These are phyloP conservation scores for Bufotes viridis DNA, from an alignment of 2,797 vertebrate species.

Conservation along the genomic window DNA sequence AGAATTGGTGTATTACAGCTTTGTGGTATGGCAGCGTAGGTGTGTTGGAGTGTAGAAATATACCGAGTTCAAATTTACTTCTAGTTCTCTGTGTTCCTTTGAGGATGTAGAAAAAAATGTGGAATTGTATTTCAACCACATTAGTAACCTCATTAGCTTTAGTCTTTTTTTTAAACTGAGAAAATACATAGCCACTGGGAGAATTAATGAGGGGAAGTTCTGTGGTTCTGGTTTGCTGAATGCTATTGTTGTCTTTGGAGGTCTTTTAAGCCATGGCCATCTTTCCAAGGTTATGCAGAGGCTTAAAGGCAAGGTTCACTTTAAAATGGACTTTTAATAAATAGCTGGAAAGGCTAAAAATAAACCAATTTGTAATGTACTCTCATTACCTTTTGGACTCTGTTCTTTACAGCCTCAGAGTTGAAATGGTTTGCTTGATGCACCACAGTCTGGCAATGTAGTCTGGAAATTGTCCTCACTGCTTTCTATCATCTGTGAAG, in stretches of 20 bases:
- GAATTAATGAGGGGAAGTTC: constrained; percentile 11
- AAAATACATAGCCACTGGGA: constrained; percentile 16
- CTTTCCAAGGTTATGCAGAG: not conserved
- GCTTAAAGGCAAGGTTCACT: not conserved
- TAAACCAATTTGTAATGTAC: not conserved
- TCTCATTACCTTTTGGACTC: not conserved
- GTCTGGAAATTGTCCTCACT: not conserved
- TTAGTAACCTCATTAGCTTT: constrained; percentile 41
- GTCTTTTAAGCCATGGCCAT: not conserved
- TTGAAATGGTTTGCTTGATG: not conserved
- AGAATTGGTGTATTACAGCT: not conserved
- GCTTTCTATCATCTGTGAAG: not conserved
- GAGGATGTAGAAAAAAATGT: constrained; percentile 6
- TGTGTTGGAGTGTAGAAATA: constrained; percentile 11
- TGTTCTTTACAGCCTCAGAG: not conserved
- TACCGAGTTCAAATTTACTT: not conserved
- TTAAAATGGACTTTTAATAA: not conserved
- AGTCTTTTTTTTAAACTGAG: constrained; percentile 10
- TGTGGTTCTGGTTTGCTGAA: constrained; percentile 13
- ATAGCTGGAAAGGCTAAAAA: not conserved
- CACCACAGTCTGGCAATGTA: not conserved
- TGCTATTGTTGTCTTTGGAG: constrained; percentile 30
- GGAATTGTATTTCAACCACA: constrained; percentile 43
- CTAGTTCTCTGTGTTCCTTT: not conserved
- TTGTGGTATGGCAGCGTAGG: constrained; percentile 39